A percentile compares a stretch with the other conserved stretches of the same genome.
phyloP scores from a whole-genome alignment of 2,888 invertebrate genomes.

The Dioctria linearis region DNA sequence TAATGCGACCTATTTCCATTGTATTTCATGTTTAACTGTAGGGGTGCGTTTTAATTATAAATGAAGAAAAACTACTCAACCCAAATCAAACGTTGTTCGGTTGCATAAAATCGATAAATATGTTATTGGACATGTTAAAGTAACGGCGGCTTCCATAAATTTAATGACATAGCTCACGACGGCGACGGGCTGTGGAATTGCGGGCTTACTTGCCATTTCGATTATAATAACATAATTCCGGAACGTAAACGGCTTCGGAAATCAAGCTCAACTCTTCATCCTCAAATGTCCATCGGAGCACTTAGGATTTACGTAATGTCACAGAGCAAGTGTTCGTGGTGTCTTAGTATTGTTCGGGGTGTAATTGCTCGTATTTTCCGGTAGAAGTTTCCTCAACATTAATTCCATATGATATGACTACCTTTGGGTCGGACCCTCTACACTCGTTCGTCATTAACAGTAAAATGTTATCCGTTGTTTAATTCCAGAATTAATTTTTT shows the following conservation, averaged over 20 bases:
- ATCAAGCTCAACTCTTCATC: neutral
- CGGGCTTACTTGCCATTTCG: neutral
- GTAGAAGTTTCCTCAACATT: neutral
- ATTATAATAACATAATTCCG: neutral
- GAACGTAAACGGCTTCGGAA: neutral
- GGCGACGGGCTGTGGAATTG: conserved; percentile 1
- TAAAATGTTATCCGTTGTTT: neutral
- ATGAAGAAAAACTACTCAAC: conserved; percentile 61
- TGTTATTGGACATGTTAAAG: conserved; percentile 34
- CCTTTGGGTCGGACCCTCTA: neutral
- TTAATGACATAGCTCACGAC: neutral
- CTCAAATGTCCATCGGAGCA: neutral
- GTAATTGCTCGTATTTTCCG: neutral
- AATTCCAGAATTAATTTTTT: too few species aligned
- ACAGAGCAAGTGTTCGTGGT: neutral
- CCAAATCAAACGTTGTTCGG: conserved; percentile 58
- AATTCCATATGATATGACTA: conserved; percentile 2
- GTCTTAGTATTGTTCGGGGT: neutral
- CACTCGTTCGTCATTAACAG: neutral
- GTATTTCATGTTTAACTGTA: conserved; percentile 40
- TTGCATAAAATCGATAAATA: conserved; percentile 49
- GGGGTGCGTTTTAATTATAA: conserved; percentile 61
- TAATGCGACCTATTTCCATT: conserved; percentile 38
- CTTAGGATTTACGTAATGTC: conserved; percentile 26
- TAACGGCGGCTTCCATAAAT: conserved; percentile 13